Evolutionary conservation across 2,113 vertebrate species (phyloP).

Genomic region (Dicerorhinus sumatrensis): DNA sequence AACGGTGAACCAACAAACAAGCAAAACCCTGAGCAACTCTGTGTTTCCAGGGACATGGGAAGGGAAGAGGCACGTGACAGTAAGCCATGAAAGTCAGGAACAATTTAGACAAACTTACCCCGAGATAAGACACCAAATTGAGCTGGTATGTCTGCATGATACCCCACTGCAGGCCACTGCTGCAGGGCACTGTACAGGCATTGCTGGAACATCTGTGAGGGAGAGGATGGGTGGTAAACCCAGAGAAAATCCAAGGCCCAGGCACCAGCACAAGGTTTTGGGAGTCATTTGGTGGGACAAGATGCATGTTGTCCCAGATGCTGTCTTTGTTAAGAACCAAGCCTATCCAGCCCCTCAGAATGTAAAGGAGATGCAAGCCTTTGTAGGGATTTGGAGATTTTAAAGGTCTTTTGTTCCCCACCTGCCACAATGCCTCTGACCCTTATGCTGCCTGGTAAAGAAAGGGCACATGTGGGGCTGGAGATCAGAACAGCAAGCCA

Average conservation of each 20-base stretch:
- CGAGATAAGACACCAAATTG: not conserved
- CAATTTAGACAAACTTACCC: not conserved
- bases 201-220: not conserved
- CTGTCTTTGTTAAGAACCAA: not conserved
- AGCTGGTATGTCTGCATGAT: not conserved
- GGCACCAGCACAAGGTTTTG: not conserved
- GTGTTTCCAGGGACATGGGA: not conserved
- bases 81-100: not conserved
- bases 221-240: not conserved
- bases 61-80: not conserved
- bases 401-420: not conserved
- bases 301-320: not conserved
- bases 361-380: not conserved
- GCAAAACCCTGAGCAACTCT: not conserved
- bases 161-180: not conserved
- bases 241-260: not conserved
- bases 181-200: not conserved
- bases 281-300: not conserved
- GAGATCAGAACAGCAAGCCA: not conserved
- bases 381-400: not conserved
- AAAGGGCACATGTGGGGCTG: not conserved
- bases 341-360: not conserved
- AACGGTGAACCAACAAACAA: not conserved
- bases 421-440: not conserved
- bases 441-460: not conserved